Evolutionary conservation across 2,113 vertebrate species (phyloP).

Genomic region (Macquaria australasica): DNA sequence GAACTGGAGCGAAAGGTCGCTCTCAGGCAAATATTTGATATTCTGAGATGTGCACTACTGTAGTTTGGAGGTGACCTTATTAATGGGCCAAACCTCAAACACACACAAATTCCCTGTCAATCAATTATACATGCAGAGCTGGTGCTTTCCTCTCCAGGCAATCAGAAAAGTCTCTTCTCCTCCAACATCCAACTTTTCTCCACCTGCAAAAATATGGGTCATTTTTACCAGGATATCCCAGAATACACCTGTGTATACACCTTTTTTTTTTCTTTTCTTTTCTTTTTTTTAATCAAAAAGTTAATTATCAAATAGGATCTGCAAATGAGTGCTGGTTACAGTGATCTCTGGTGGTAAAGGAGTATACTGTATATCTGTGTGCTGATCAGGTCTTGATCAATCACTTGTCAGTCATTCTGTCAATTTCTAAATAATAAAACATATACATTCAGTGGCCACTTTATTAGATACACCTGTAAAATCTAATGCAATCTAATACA

Average conservation of each 20-base stretch:
- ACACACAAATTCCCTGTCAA: not conserved
- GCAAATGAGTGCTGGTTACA: too few relatives aligned
- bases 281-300: too few relatives aligned
- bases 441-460: too few relatives aligned
- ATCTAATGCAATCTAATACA: too few relatives aligned
- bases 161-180: constrained; percentile 1
- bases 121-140: constrained; percentile 20
- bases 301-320: not conserved
- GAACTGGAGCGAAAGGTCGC: not conserved
- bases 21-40: constrained; percentile 1
- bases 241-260: not conserved
- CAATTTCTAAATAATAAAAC: too few relatives aligned
- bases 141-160: not conserved
- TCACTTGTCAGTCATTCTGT: too few relatives aligned
- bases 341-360: too few relatives aligned
- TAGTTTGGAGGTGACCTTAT: constrained; percentile 24
- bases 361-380: too few relatives aligned
- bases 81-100: not conserved
- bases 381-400: too few relatives aligned
- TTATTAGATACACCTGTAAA: too few relatives aligned
- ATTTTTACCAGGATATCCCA: not conserved
- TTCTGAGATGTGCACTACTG: not conserved
- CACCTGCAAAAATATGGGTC: rapidly evolving
- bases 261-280: too few relatives aligned
- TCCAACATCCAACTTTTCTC: constrained; percentile 13